A percentile compares a stretch with the other conserved stretches of the same genome.
phyloP scores from a whole-genome alignment of 2,113 vertebrate species.

The Lycaon pictus region DNA sequence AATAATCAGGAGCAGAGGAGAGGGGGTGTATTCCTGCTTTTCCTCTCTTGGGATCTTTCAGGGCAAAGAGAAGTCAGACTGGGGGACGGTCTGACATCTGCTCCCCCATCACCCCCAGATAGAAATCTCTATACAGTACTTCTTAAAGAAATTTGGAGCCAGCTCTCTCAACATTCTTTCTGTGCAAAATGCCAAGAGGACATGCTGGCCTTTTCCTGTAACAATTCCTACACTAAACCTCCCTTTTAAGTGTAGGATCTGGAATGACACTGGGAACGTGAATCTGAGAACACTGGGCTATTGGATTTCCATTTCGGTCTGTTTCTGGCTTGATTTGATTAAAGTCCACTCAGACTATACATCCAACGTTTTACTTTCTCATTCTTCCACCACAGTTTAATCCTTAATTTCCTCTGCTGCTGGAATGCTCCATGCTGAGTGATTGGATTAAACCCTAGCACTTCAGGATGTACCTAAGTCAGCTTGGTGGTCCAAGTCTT shows the following conservation, averaged over 20 bases:
- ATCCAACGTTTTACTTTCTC: conserved; percentile 33
- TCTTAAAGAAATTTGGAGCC: neutral
- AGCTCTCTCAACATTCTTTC: neutral
- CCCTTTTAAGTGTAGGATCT: neutral
- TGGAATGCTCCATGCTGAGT: neutral
- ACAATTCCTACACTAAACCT: neutral
- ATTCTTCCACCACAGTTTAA: conserved; percentile 53
- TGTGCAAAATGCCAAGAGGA: neutral
- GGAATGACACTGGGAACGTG: neutral
- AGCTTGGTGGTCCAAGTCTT: neutral
- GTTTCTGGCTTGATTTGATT: conserved; percentile 74
- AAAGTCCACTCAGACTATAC: conserved; percentile 14
- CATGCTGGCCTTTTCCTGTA: neutral
- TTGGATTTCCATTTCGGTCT: conserved; percentile 48
- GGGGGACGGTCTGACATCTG: neutral
- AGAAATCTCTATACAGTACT: neutral
- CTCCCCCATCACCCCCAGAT: too few species aligned
- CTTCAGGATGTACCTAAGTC: conserved; percentile 9
- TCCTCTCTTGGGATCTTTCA: neutral
- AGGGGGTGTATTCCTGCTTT: neutral
- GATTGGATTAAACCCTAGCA: conserved; percentile 40
- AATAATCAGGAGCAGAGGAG: neutral
- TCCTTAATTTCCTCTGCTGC: conserved; percentile 68
- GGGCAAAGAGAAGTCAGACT: neutral
- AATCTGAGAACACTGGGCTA: neutral